Conservation (phyloP, 2,797 vertebrate genomes). For the Australoheros facetus region DNA sequence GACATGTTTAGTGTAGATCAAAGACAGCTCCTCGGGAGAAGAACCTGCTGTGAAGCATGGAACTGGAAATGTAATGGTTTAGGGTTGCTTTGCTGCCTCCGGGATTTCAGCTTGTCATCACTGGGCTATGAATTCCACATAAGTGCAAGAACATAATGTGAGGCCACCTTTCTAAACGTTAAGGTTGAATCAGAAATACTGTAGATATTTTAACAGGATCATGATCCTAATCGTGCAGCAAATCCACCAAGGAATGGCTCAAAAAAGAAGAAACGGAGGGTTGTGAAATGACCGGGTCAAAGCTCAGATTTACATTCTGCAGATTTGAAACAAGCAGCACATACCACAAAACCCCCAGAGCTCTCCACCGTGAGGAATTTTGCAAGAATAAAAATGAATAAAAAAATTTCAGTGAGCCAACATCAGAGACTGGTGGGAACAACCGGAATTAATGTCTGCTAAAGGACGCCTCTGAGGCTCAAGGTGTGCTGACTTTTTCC, state of each 20-base stretch:
- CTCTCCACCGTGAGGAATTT: background rate
- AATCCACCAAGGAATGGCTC: background rate
- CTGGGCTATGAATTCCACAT: background rate
- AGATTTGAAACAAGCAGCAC: background rate
- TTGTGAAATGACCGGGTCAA: background rate
- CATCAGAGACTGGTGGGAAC: background rate
- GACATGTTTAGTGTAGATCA: background rate
- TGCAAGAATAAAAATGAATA: background rate
- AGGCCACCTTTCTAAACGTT: background rate
- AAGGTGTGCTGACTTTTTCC: background rate
- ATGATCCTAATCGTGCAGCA: background rate
- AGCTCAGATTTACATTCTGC: background rate
- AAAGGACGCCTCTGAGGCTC: background rate
- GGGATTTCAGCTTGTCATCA: background rate
- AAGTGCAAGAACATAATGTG: background rate
- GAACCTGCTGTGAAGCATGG: slow-evolving; percentile 9
- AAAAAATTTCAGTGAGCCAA: background rate
- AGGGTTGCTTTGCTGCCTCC: background rate
- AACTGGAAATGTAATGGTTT: background rate
- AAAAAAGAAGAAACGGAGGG: background rate
- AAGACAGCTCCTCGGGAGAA: background rate
- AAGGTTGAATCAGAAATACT: background rate
- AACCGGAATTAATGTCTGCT: background rate
- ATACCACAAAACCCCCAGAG: background rate
- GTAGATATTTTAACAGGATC: background rate